Percentiles rank a stretch among this genome's conserved stretches.
These are phyloP conservation scores for Coelopa frigida DNA, from an alignment of 1,140 invertebrate species.

Conservation along the genomic window DNA sequence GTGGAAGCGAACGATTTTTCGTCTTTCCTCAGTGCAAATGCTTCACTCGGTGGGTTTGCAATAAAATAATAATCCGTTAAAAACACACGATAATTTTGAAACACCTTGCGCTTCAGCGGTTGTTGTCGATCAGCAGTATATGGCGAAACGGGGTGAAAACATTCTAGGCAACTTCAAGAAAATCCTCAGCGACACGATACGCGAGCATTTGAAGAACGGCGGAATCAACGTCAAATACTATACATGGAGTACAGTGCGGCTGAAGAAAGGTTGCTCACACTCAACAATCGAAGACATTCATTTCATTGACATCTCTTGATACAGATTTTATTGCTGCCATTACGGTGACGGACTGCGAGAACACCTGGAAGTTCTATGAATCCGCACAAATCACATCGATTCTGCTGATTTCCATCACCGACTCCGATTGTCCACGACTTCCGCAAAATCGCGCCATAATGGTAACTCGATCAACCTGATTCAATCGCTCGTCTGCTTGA, in stretches of 20 bases:
- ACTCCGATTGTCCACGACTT: constrained; percentile 64
- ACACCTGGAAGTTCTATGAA: constrained; percentile 61
- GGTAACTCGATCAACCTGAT: constrained; percentile 1
- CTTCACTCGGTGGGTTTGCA: constrained; percentile 54
- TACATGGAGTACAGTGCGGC: constrained; percentile 54
- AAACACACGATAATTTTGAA: background rate
- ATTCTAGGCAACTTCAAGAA: constrained; percentile 52
- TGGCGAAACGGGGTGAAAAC: constrained; percentile 51
- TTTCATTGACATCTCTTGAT: constrained; percentile 10
- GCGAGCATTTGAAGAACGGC: constrained; percentile 54
- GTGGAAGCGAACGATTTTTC: constrained; percentile 54
- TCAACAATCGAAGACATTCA: no score
- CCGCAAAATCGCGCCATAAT: constrained; percentile 58
- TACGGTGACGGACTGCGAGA: constrained; percentile 59
- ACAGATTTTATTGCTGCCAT: constrained; percentile 62
- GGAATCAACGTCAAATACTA: constrained; percentile 58
- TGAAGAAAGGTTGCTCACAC: constrained; percentile 59
- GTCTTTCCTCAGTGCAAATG: constrained; percentile 60
- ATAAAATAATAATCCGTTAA: background rate
- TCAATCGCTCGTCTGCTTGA: background rate
- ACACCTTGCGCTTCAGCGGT: constrained; percentile 45
- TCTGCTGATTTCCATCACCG: constrained; percentile 58
- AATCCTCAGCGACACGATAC: constrained; percentile 51
- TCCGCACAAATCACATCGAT: constrained; percentile 54
- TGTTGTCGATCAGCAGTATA: constrained; percentile 54